A percentile compares a stretch with the other conserved stretches of the same genome.
phyloP scores from a whole-genome alignment of 2,113 vertebrate genomes.

The Bubo blakistoni region DNA sequence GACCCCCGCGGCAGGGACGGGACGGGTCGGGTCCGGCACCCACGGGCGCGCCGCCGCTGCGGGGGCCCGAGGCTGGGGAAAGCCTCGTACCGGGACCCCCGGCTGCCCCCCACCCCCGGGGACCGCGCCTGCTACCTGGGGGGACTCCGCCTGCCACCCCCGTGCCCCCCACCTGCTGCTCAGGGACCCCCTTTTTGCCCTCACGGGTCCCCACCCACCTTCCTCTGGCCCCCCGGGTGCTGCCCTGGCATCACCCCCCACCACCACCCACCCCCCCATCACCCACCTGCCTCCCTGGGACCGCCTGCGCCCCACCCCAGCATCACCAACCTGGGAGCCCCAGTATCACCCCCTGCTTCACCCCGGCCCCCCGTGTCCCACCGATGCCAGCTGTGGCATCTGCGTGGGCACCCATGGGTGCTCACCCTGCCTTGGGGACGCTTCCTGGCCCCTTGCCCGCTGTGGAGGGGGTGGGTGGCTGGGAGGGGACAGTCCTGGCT shows the following conservation, averaged over 20 bases:
- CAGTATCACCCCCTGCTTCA: neutral
- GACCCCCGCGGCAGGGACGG: neutral
- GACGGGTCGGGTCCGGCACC: neutral
- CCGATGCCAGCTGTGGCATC: neutral
- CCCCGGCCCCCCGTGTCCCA: neutral
- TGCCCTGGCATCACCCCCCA: no score
- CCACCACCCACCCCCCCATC: neutral
- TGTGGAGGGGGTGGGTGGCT: accelerated
- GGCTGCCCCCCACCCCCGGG: no score
- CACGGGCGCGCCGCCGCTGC: neutral
- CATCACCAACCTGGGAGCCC: neutral
- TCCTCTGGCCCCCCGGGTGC: no score
- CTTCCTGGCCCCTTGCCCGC: neutral
- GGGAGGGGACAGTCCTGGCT: neutral
- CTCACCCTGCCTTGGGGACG: accelerated
- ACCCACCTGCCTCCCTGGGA: neutral
- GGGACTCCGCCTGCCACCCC: neutral
- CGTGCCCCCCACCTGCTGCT: neutral
- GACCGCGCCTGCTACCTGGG: neutral
- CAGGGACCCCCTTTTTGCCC: neutral
- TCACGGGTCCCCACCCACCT: neutral
- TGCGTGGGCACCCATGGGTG: neutral
- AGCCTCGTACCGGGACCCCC: no score
- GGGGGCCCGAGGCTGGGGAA: neutral
- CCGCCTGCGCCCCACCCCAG: neutral